Percentiles rank a stretch among this genome's conserved stretches.
phyloP scores from a whole-genome alignment of 2,888 invertebrate species.

The Stenodera caucasica region DNA sequence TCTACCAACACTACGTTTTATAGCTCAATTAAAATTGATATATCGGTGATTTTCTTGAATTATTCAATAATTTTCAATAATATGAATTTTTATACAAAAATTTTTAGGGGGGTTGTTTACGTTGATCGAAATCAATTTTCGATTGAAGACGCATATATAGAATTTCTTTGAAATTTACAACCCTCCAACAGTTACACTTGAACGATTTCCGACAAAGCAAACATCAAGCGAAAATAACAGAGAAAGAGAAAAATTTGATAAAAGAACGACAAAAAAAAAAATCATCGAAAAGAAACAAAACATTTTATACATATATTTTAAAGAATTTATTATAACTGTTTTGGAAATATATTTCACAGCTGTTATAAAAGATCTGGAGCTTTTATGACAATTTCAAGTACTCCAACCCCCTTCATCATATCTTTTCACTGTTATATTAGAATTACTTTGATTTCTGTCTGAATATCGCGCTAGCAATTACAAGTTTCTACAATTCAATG shows the following conservation, averaged over 20 bases:
- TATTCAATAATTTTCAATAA: constrained; percentile 12
- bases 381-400: constrained; percentile 21
- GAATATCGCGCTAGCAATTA: constrained; percentile 35
- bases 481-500: constrained; percentile 37
- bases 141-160: constrained; percentile 11
- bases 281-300: constrained; percentile 25
- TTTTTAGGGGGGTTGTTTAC: background rate
- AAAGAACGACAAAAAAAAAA: constrained; percentile 17
- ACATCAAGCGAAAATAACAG: too few species aligned
- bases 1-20: constrained; percentile 19
- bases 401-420: background rate
- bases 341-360: constrained; percentile 18
- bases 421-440: background rate
- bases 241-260: constrained; percentile 21
- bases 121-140: constrained; percentile 7
- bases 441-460: constrained; percentile 34
- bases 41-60: constrained; percentile 19
- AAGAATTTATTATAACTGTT: constrained; percentile 16
- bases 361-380: constrained; percentile 19
- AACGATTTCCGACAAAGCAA: constrained; percentile 32
- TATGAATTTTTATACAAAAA: background rate
- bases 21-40: constrained; percentile 24
- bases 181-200: constrained; percentile 27
- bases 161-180: constrained; percentile 30
- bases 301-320: constrained; percentile 19